These are phyloP conservation scores for Crambe crambe DNA, from an alignment of 37 sponge, comb jelly and placozoan genomes.

Conservation along the genomic window DNA sequence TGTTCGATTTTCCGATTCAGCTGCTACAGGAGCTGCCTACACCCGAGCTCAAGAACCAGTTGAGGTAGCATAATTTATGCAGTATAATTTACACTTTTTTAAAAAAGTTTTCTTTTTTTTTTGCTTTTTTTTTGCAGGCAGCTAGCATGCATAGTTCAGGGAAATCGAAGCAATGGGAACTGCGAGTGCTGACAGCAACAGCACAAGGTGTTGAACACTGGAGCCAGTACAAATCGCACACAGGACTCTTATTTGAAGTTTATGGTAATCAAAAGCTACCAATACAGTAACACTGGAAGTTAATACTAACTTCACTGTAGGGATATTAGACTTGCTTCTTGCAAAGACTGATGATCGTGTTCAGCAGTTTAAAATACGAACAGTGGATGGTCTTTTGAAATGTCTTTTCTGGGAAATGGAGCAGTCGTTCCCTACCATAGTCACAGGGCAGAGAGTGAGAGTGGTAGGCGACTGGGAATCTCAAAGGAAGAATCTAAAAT, in stretches of 20 bases:
- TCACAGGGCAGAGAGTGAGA: slow-evolving; percentile 32
- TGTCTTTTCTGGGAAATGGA: slow-evolving; percentile 76
- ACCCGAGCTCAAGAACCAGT: background rate
- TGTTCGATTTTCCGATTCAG: too few species aligned
- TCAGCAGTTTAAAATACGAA: slow-evolving; percentile 45
- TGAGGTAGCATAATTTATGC: background rate
- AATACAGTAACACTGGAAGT: too few species aligned
- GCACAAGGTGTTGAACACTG: slow-evolving; percentile 69
- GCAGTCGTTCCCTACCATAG: slow-evolving; percentile 22
- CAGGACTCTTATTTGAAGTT: slow-evolving; percentile 66
- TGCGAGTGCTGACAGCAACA: slow-evolving; percentile 70
- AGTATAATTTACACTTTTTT: background rate
- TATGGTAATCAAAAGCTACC: too few species aligned
- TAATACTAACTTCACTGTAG: slow-evolving; percentile 14
- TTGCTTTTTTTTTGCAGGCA: background rate
- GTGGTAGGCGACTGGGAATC: slow-evolving; percentile 65
- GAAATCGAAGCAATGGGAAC: background rate
- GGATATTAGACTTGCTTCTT: slow-evolving; percentile 16
- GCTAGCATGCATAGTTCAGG: background rate
- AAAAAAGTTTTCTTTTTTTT: background rate
- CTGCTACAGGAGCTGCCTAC: background rate
- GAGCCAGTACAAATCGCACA: slow-evolving; percentile 35
- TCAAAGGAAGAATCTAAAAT: slow-evolving; percentile 27
- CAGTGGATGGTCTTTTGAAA: slow-evolving; percentile 56
- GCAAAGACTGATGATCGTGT: background rate